Evolutionary conservation across 2,888 invertebrate genomes (phyloP), one percentile per base, ranked within the genome.

Genomic region (Amorpha juglandis): DNA sequence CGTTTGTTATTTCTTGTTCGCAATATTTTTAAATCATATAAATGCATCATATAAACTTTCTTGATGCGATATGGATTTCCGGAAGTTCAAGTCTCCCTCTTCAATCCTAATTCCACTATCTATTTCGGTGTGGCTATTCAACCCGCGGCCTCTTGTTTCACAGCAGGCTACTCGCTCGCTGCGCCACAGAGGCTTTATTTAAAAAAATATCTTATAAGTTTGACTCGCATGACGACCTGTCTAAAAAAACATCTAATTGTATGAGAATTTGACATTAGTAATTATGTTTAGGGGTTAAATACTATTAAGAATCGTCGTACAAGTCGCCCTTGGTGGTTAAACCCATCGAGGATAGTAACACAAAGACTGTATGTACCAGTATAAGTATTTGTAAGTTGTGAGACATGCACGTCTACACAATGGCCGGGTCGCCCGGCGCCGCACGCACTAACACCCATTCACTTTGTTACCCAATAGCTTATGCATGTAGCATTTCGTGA

Each of bases 401-500:
- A 14, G 72, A 77, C 76, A 78, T 78, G 74, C 77, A 75, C 76
- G 77, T 79, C 76, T 77, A 67, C 72, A 83, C 83, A 83, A 82
- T 81, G 75, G 72, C 67, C 62, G 66, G 71, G 69, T 65, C 68
- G 62, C 69, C 77, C 76, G 78, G 69, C 76, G 72, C 72, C 76
- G 75, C 74, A 78, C 72, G 71, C 69, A 74, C 74, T 71, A 74
- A 84, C 81, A 80, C 78, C 81, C 80, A 84, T 87, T 84, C 82
- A 81, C 74, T 79, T 75, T 72, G 76, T 79, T 80, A 74, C 84
- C 83, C 82, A 85, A 88, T 88, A 84, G 87, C 84, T 86, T 88
- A 89, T 87, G 86, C 87, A 85, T 87, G 90, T 89, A 84, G 82
- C 83, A 85, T 81, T 83, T 79, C 79, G 78, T 74, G 70, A 68